A percentile compares a stretch with the other conserved stretches of the same genome.
Evolutionary conservation across 2,888 invertebrate genomes (phyloP).

Genomic region (Dryocosmus kuriphilus): DNA sequence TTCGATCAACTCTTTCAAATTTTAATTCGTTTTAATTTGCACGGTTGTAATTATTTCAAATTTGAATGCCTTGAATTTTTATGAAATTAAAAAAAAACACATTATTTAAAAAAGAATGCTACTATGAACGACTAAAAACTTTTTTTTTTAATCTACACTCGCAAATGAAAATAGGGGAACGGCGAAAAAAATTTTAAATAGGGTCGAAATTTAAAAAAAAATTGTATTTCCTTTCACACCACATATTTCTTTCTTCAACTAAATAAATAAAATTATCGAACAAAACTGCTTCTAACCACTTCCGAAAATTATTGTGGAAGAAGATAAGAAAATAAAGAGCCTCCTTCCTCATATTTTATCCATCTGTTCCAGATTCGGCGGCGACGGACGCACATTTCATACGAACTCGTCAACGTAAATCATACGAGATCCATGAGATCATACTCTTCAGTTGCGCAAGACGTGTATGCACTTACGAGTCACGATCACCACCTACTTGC

Average conservation of each 20-base stretch:
- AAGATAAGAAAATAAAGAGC: constrained; percentile 4
- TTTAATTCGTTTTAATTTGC: too few species aligned
- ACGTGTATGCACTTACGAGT: constrained; percentile 45
- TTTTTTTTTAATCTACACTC: too few species aligned
- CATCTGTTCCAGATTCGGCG: constrained; percentile 35
- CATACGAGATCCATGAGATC: constrained; percentile 62
- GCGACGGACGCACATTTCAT: neutral
- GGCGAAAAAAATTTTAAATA: too few species aligned
- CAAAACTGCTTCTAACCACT: neutral
- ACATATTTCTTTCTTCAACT: neutral
- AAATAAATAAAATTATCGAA: neutral
- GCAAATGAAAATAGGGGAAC: too few species aligned
- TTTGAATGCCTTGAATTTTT: neutral
- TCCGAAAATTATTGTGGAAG: neutral
- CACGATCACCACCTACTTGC: constrained; percentile 52
- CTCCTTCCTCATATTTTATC: neutral
- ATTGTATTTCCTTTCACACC: neutral
- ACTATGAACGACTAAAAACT: too few species aligned
- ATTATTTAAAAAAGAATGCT: neutral
- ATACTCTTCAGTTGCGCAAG: constrained; percentile 65
- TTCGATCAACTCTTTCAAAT: too few species aligned
- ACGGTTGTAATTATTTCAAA: too few species aligned
- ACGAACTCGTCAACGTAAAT: constrained; percentile 34
- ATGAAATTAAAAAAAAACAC: neutral
- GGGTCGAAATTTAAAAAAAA: neutral